Evolutionary conservation across 2,888 invertebrate genomes (phyloP), one percentile per base, ranked within the genome.

Genomic region (Neoitamus cyanurus): DNA sequence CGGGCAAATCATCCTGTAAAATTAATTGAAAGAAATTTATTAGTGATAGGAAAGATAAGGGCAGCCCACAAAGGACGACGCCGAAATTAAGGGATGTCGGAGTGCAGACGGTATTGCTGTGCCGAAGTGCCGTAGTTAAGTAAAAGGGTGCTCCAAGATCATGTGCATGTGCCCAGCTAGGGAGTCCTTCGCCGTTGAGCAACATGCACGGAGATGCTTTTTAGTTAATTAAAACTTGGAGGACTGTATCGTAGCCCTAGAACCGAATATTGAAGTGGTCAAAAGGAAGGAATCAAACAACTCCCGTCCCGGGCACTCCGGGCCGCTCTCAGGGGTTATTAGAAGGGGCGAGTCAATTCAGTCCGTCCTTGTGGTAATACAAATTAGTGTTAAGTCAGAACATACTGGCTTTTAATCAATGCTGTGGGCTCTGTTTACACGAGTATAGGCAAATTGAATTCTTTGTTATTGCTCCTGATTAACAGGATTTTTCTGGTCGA

Each of bases 1-100:
- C 99, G 46, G 94, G 94, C 90, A 95, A 96, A 90, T 96, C 96
- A 92, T 97, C 96, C 97, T 98, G 94, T 84, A 94, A 94, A 88
- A 58, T 68, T 88, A 88, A 88, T 89, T 88, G 87, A 88, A 78
- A 86, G 84, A 85, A 83, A 72, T 36, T 83, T 80, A 48, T 73
- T 83, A 46, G 25, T 68, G 36, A 69, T 83, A 80, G 28, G n/a
- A 11, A 75, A 13, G 75, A 37, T 75, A 20, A 75, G 37, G 36
- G 36, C n/a, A 37, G 30, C 31, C 34, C 28, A 58, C 48, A 80
- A 80, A 80, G 31, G 31, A 36, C 34, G 28, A 9, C 36, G 15
- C n/a, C 77, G 13, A 46, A 77, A 42, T 77, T 77, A 75, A 75
- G 31, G 75, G 46, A 28, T 77, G 46, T 11, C 46, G 37, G 42